Evolutionary conservation across 2,797 vertebrate species (phyloP).

Genomic region (Cossypha niveicapilla): DNA sequence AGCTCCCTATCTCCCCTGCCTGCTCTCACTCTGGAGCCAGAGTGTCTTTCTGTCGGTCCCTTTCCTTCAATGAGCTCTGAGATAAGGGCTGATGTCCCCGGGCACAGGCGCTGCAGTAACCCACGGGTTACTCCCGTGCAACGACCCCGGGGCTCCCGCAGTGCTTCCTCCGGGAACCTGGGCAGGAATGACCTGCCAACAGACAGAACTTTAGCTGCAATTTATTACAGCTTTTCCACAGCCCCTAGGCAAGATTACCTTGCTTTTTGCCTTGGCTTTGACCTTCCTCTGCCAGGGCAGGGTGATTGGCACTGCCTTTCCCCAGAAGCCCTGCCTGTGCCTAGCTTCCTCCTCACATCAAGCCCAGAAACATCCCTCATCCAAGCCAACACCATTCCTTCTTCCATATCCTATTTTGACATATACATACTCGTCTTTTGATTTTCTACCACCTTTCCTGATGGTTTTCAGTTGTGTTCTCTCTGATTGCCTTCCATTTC

Average conservation of each 20-base stretch:
- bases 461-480: accelerated
- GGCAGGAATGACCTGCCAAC: background rate
- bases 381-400: background rate
- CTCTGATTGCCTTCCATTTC: accelerated
- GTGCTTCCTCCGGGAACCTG: background rate
- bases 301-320: background rate
- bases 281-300: background rate
- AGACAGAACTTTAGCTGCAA: background rate
- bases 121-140: background rate
- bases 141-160: accelerated
- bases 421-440: background rate
- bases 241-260: background rate
- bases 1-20: background rate
- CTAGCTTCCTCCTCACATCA: background rate
- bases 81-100: background rate
- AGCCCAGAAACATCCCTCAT: background rate
- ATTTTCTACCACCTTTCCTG: background rate
- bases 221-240: background rate
- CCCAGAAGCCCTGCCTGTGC: background rate
- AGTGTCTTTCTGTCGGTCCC: background rate
- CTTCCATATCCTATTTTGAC: background rate
- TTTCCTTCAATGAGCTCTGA: background rate
- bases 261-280: background rate
- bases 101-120: background rate
- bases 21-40: background rate